Percentiles rank a stretch among this genome's conserved stretches.
phyloP scores from a whole-genome alignment of 2,113 vertebrate genomes.

The Rafetus swinhoei region DNA sequence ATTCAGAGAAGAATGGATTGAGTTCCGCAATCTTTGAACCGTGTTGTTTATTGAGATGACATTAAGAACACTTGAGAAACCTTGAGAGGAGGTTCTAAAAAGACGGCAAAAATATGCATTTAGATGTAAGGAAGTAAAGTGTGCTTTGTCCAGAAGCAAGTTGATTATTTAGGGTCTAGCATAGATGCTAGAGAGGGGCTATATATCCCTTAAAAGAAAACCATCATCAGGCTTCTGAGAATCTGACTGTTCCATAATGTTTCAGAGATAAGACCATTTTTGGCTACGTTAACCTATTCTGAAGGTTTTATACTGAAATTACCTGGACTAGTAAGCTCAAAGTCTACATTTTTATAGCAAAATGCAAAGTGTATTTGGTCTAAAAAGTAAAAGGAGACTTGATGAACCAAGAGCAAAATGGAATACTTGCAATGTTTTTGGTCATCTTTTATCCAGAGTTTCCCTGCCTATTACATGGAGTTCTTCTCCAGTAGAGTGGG shows the following conservation, averaged over 20 bases:
- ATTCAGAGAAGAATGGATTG: neutral
- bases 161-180: slow-evolving; percentile 4
- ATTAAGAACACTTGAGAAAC: neutral
- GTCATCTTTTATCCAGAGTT: neutral
- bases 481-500: neutral
- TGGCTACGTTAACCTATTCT: slow-evolving; percentile 40
- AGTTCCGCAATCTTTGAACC: neutral
- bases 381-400: neutral
- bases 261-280: slow-evolving; percentile 59
- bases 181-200: neutral
- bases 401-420: neutral
- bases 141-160: neutral
- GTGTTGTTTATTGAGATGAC: neutral
- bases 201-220: neutral
- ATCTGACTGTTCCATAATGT: slow-evolving; percentile 52
- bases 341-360: neutral
- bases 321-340: slow-evolving; percentile 27
- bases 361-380: neutral
- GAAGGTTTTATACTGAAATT: slow-evolving; percentile 27
- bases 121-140: neutral
- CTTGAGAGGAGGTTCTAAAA: neutral
- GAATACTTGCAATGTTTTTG: neutral
- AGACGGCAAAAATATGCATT: neutral
- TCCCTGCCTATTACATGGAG: neutral
- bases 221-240: slow-evolving; percentile 27